Base-by-base conservation (phyloP, 2,113 vertebrate species). In the Ascaphus truei region DNA sequence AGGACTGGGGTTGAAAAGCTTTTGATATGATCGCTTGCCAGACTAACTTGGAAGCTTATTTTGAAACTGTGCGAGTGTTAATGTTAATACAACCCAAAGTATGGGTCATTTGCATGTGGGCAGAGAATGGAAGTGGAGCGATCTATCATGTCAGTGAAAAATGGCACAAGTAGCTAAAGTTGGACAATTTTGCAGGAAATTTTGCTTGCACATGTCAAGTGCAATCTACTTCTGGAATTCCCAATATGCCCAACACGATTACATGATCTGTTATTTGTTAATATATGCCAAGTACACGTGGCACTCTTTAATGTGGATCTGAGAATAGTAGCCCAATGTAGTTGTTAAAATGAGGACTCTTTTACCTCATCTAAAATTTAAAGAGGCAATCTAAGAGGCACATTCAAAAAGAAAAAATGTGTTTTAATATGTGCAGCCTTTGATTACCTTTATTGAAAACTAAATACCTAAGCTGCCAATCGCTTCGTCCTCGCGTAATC, bases 11-110 rank as follows among this genome's bases (percentile, higher is more conserved):
- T 84, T 88, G 86, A 84, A 85, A 87, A 86, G 83, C 80, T 83
- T 82, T 76, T 85, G 82, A 86, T 87, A 83, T 88, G 86, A 86
- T 90, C 83, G 86, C 80, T 75, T 84, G 79, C 73, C 79, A 81
- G 80, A 84, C 66, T 78, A 78, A 81, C 75, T 80, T 81, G 80
- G 82, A 79, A 86, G 75, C 77, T 65, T 79, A 81, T 79, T 85
- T 83, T 85, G 73, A 83, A 76, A 75, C 71, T 84, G 80, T 80
- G 63, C 76, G 81, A 83, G 81, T 82, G 78, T 69, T 65, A 78
- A 82, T 81, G 79, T 80, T 77, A 83, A 76, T 73, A 80, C 75
- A 80, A 83, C 55, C 71, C 78, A 79, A 79, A 77, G 74, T 76
- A 62, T 4, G 68, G 75, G 78, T 79, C 61, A 77, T 58, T 77